Base-by-base conservation (phyloP, 2,888 invertebrate genomes). In the Pseudanteris insignis region DNA sequence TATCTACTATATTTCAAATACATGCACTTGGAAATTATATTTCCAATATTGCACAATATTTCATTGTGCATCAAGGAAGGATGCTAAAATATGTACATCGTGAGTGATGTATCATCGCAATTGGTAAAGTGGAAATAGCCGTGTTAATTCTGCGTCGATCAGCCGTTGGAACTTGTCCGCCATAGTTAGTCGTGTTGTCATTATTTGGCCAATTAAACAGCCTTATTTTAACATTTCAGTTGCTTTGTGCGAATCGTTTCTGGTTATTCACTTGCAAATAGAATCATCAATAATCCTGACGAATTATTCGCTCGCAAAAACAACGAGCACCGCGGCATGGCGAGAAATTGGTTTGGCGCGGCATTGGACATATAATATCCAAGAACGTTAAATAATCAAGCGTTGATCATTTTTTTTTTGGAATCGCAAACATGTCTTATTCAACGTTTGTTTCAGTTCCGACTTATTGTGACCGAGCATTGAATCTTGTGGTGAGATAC, bases 401-500 rank as follows among this genome's bases (percentile, higher is more conserved):
- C 46, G 11, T 41, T 59, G 51, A 63, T 59, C 50, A 63, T 63
- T 46, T 59, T 46, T n/a, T n/a, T n/a, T 3, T 3, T 40, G 36
- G 21, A 54, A 55, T 51, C 55, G 46, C 55, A 33, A 61, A 67
- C 62, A 60, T 48, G 47, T 59, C 54, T 65, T 59, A 64, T 63
- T 61, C 51, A 65, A 59, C 62, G 57, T 58, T 41, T 60, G 59
- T 57, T 66, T 61, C 50, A 36, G 53, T 59, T 63, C 62, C 55
- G 54, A 62, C 65, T 66, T 63, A 44, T 66, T 65, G 66, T 67
- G 69, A 69, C 68, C 67, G 67, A 67, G 68, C 72, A 73, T 76
- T 76, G 74, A 77, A 73, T 75, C 68, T 66, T 75, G 74, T 69
- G 77, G 76, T 73, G 67, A 73, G 68, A 68, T 70, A 68, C 63